Percentiles rank a stretch among this genome's conserved stretches.
Conservation (phyloP, 1,140 invertebrate genomes). For the Tetragnatha versicolor region DNA sequence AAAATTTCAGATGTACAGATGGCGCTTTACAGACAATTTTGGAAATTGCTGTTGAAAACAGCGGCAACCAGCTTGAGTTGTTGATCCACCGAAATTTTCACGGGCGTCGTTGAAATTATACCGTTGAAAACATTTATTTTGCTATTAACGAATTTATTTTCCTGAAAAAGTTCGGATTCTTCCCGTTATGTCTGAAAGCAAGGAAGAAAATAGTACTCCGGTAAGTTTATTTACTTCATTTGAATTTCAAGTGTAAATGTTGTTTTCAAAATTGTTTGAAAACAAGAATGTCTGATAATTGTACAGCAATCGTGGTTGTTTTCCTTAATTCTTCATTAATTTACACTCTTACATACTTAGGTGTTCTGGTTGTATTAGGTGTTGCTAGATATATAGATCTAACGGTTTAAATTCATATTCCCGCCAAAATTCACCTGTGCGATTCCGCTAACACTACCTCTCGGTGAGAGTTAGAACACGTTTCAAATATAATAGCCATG, state of each 20-base stretch:
- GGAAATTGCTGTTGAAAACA: neutral
- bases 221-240: neutral
- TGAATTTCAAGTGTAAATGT: neutral
- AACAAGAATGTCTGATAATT: neutral
- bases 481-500: too few relatives aligned
- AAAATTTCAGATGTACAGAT: too few relatives aligned
- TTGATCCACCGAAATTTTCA: neutral
- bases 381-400: neutral
- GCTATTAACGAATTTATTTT: neutral
- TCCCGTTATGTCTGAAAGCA: neutral
- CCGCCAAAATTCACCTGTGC: conserved; percentile 21
- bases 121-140: neutral
- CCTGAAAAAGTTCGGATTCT: neutral
- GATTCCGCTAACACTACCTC: too few relatives aligned
- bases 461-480: too few relatives aligned
- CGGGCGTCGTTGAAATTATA: neutral
- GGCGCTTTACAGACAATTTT: too few relatives aligned
- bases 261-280: neutral
- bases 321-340: neutral
- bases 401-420: neutral
- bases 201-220: conserved; percentile 16
- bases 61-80: neutral
- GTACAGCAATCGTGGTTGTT: neutral
- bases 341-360: neutral
- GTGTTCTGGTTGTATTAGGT: neutral